phyloP scores from a whole-genome alignment of 2,113 vertebrate genomes.

The Thamnophis sirtalis region DNA sequence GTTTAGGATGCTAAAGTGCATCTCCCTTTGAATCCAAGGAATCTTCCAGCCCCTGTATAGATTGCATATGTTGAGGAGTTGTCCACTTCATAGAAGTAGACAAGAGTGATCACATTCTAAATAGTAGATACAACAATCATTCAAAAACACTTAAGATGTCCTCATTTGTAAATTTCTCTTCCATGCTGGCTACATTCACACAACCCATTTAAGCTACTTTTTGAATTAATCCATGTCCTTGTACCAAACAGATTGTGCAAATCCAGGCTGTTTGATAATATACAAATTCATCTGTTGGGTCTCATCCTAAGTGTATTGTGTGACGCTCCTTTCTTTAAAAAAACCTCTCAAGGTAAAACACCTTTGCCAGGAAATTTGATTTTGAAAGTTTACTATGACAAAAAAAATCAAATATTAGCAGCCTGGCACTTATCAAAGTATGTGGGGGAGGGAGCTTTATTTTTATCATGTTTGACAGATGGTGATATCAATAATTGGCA shows the following conservation, averaged over 20 bases:
- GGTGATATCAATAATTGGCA: background rate
- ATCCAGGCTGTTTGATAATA: background rate
- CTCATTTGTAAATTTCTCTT: background rate
- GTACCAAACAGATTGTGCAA: background rate
- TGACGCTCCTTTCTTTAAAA: background rate
- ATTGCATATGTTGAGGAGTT: background rate
- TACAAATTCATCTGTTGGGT: background rate
- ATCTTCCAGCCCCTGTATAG: background rate
- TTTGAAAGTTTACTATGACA: background rate
- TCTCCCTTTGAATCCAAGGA: background rate
- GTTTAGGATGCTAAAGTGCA: background rate
- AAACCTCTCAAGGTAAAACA: background rate
- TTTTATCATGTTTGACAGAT: background rate
- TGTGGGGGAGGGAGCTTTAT: background rate
- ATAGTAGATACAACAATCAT: background rate
- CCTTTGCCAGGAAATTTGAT: background rate
- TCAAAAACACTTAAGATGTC: background rate
- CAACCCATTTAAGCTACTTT: background rate
- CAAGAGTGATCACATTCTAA: background rate
- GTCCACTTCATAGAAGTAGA: background rate
- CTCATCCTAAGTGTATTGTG: background rate
- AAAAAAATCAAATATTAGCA: background rate
- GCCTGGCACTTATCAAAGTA: background rate
- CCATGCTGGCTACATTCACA: background rate
- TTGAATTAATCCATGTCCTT: background rate